Evolutionary conservation across 2,113 vertebrate genomes (phyloP).

Genomic region (Glaucidium brasilianum): DNA sequence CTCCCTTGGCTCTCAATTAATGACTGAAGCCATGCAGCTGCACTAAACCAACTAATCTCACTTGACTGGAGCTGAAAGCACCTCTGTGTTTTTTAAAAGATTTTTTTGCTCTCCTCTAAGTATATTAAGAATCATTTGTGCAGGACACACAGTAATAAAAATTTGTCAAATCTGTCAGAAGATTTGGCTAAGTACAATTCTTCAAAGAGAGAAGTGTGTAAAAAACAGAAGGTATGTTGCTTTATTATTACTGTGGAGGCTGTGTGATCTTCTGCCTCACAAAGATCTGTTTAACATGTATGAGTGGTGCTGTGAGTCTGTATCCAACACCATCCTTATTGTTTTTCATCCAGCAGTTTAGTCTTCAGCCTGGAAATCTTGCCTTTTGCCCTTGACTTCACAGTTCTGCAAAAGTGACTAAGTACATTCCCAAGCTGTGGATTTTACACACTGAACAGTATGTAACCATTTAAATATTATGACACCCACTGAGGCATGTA

Average conservation of each 20-base stretch:
- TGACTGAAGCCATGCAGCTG: not conserved
- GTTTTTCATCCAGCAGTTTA: constrained; percentile 18
- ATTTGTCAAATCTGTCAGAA: constrained; percentile 47
- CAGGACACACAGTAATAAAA: constrained; percentile 36
- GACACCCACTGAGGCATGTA: not conserved
- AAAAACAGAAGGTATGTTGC: not conserved
- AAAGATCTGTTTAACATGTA: constrained; percentile 9
- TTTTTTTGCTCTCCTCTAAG: constrained; percentile 1
- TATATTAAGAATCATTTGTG: constrained; percentile 24
- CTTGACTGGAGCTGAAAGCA: not conserved
- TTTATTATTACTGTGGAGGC: not conserved
- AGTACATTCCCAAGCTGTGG: not conserved
- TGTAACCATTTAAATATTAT: constrained; percentile 10
- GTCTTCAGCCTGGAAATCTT: not conserved
- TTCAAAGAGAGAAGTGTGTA: constrained; percentile 4
- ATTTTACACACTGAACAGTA: not conserved
- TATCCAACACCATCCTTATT: not conserved
- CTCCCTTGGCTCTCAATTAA: constrained; percentile 70
- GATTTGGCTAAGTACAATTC: constrained; percentile 1
- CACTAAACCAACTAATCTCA: constrained; percentile 51
- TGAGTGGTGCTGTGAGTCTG: not conserved
- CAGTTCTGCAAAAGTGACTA: not conserved
- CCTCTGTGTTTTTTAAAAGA: not conserved
- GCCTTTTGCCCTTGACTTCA: constrained; percentile 2
- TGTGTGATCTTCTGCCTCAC: not conserved